Conservation (phyloP, 2,888 invertebrate species). For the Drosophila helvetica region DNA sequence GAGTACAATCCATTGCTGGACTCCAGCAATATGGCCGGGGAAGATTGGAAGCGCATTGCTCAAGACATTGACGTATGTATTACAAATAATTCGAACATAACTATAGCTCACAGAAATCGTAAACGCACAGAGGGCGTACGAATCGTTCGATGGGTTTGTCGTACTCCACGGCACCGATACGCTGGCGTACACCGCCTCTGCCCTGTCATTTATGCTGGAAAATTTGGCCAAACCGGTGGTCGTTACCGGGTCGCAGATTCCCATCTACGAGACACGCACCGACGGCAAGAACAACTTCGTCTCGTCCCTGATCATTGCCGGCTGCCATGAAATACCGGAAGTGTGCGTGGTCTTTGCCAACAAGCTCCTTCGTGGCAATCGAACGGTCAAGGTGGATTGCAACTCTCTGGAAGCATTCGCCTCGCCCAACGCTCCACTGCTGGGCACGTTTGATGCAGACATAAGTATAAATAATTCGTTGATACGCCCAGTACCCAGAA, state of each 20-base stretch:
- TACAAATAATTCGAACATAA: slow-evolving; percentile 25
- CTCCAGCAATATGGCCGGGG: slow-evolving; percentile 96
- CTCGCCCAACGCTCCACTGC: slow-evolving; percentile 92
- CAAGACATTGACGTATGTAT: slow-evolving; percentile 90
- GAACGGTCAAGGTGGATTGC: slow-evolving; percentile 82
- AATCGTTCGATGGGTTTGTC: slow-evolving; percentile 95
- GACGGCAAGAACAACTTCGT: slow-evolving; percentile 98
- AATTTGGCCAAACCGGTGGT: slow-evolving; percentile 96
- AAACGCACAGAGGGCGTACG: slow-evolving; percentile 84
- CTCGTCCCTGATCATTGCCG: slow-evolving; percentile 94
- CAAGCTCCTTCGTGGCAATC: slow-evolving; percentile 94
- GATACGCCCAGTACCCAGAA: slow-evolving; percentile 83
- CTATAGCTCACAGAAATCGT: slow-evolving; percentile 85
- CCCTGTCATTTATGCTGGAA: slow-evolving; percentile 98
- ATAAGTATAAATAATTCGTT: slow-evolving; percentile 86
- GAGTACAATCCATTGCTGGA: slow-evolving; percentile 96
- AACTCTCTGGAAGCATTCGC: slow-evolving; percentile 82
- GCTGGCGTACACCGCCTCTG: slow-evolving; percentile 97
- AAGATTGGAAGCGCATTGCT: slow-evolving; percentile 95
- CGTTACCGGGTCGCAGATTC: slow-evolving; percentile 97
- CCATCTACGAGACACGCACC: slow-evolving; percentile 96
- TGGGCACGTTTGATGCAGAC: slow-evolving; percentile 92
- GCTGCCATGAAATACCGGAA: slow-evolving; percentile 95
- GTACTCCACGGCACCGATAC: slow-evolving; percentile 98
- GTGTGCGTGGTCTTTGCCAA: slow-evolving; percentile 96